Conservation (phyloP, 1,140 invertebrate genomes). For the Drosophila repleta region DNA sequence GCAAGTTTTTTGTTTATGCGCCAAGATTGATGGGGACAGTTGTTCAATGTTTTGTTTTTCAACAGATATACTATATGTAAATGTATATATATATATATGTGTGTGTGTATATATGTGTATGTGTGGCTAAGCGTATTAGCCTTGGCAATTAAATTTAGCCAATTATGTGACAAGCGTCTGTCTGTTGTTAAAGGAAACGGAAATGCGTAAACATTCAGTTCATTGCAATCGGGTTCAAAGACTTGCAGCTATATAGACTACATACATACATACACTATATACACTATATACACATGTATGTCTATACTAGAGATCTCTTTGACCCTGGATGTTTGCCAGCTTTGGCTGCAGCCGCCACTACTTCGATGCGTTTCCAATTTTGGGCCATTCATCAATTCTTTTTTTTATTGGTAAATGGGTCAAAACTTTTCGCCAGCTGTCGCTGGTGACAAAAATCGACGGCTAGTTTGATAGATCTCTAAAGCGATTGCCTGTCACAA, state of each 20-base stretch:
- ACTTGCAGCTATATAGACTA: constrained; percentile 3
- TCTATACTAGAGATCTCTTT: constrained; percentile 1
- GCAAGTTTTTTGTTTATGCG: constrained; percentile 36
- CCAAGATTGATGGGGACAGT: constrained; percentile 73
- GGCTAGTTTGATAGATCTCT: constrained; percentile 20
- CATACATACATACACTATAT: too few relatives aligned
- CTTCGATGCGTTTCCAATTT: constrained; percentile 26
- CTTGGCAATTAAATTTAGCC: constrained; percentile 70
- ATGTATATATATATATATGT: too few relatives aligned
- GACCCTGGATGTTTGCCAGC: constrained; percentile 45
- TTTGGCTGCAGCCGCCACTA: constrained; percentile 6
- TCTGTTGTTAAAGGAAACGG: constrained; percentile 54
- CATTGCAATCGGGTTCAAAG: constrained; percentile 41
- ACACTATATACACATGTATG: too few relatives aligned
- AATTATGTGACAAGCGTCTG: constrained; percentile 44
- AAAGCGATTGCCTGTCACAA: constrained; percentile 39
- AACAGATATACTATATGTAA: background rate
- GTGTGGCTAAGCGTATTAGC: constrained; percentile 54
- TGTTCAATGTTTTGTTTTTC: constrained; percentile 70
- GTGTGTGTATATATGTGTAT: too few relatives aligned
- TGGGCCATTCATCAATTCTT: constrained; percentile 27
- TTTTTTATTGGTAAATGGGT: constrained; percentile 26
- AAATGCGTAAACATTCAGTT: constrained; percentile 47
- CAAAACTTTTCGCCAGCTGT: constrained; percentile 35
- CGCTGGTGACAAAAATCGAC: constrained; percentile 51